Evolutionary conservation across 2,888 invertebrate genomes (phyloP), one percentile per base, ranked within the genome.

Genomic region (Xanthia togata): DNA sequence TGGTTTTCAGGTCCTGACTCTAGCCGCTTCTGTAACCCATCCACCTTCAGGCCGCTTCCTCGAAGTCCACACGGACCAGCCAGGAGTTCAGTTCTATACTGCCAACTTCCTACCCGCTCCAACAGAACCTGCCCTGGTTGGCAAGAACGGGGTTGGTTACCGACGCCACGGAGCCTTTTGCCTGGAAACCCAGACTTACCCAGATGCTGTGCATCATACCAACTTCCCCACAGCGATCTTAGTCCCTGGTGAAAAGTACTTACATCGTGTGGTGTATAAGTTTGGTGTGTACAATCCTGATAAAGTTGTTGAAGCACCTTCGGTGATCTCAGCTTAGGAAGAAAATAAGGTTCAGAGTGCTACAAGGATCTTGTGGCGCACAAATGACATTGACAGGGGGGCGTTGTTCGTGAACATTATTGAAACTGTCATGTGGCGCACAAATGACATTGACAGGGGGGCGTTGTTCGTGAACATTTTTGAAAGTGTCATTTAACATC

Each of bases 81-180:
- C 99, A 0, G 99, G 99, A 0, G 97, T 99, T 0, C 99, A 99
- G 92, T 97, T 99, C 83, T 99, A 99, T 92, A 99, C 99, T 0
- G 96, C 97, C 0, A 98, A 98, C 93, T 97, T 92, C 89, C 94
- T 98, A 12, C 98, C 98, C 0, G 95, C 97, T 11, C 93, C 95
- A 0, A 82, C 89, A 0, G 93, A 95, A 1, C 84, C 92, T 17
- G 94, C 96, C 0, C 79, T 96, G 1, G 67, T 92, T 0, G 96
- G 96, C n/a, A 96, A 96, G 82, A 78, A 82, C 0, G 94, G 92
- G 0, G 93, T 90, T 0, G 95, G 95, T 0, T 99, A 99, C 91
- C 96, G 97, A 62, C 97, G 97, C 79, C 98, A 98, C 87, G 98
- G 98, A 0, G 98, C 98, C 2, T 97, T 99, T 89, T 99, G 99